phyloP scores from a whole-genome alignment of 1,140 invertebrate genomes.

The Monochamus saltuarius region DNA sequence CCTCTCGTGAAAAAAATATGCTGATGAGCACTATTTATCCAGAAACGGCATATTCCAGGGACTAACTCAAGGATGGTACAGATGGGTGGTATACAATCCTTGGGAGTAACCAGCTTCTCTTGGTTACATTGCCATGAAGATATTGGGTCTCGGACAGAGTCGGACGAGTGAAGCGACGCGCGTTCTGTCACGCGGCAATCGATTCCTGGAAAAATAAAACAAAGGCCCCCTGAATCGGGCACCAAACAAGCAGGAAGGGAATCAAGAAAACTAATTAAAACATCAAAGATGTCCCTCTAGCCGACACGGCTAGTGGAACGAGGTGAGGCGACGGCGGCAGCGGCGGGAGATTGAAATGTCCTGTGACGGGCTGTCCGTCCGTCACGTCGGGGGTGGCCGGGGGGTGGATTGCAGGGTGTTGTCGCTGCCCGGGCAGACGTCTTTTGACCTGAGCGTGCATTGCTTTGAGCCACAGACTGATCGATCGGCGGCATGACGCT shows the following conservation, averaged over 20 bases:
- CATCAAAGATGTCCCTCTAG: constrained; percentile 45
- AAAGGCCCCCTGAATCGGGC: too few relatives aligned
- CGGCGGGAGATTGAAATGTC: constrained; percentile 47
- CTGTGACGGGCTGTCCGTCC: constrained; percentile 45
- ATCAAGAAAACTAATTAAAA: constrained; percentile 50
- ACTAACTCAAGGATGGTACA: too few relatives aligned
- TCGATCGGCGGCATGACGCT: constrained; percentile 49
- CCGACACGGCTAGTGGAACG: constrained; percentile 21
- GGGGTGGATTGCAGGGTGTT: constrained; percentile 25
- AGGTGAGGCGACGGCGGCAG: not conserved
- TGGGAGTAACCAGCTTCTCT: too few relatives aligned
- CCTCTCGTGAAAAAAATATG: too few relatives aligned
- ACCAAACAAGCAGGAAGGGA: constrained; percentile 16
- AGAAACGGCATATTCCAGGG: too few relatives aligned
- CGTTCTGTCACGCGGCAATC: too few relatives aligned
- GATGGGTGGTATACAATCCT: too few relatives aligned
- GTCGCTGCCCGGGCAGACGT: constrained; percentile 52
- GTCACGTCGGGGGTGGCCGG: constrained; percentile 31
- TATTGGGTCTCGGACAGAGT: too few relatives aligned
- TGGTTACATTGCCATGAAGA: too few relatives aligned
- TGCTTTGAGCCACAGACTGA: constrained; percentile 52
- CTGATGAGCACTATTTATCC: too few relatives aligned
- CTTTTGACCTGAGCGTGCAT: constrained; percentile 53
- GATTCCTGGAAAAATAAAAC: too few relatives aligned
- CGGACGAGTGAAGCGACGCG: too few relatives aligned